phyloP scores from a whole-genome alignment of 2,113 vertebrate genomes.

The Pomatorhinus ruficollis region DNA sequence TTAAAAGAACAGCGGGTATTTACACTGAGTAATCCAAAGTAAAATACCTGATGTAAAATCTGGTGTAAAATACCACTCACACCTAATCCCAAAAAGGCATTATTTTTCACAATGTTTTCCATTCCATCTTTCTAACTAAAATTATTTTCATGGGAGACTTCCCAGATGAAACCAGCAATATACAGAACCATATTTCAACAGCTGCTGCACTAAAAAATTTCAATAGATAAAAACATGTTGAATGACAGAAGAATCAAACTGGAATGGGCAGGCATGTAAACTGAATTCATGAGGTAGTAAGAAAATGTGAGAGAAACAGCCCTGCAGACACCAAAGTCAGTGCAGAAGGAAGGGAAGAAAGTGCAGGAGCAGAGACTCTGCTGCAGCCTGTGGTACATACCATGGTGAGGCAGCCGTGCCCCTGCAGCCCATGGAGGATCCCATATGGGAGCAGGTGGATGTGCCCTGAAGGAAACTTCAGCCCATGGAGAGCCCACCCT shows the following conservation, averaged over 20 bases:
- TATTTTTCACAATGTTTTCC: not conserved
- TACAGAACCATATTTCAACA: not conserved
- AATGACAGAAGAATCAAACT: not conserved
- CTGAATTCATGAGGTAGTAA: not conserved
- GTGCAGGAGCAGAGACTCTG: not conserved
- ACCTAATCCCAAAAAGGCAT: not conserved
- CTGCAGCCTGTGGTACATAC: not conserved
- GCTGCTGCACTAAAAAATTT: not conserved
- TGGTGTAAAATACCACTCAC: not conserved
- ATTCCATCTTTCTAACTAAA: not conserved
- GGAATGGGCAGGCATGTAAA: not conserved
- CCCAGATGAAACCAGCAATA: not conserved
- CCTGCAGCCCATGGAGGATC: not conserved
- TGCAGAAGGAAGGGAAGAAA: not conserved
- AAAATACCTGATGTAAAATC: not conserved
- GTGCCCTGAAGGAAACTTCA: not conserved
- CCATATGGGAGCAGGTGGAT: not conserved
- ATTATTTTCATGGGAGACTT: not conserved
- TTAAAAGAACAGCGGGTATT: not conserved
- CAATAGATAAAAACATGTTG: not conserved
- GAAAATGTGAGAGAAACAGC: not conserved
- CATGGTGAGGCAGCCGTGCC: too few species aligned
- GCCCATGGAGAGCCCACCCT: not conserved
- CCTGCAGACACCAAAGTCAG: not conserved
- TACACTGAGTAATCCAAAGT: not conserved